Percentiles rank a stretch among this genome's conserved stretches.
phyloP scores from a whole-genome alignment of 2,113 vertebrate species.

The Zosterops hypoxanthus region DNA sequence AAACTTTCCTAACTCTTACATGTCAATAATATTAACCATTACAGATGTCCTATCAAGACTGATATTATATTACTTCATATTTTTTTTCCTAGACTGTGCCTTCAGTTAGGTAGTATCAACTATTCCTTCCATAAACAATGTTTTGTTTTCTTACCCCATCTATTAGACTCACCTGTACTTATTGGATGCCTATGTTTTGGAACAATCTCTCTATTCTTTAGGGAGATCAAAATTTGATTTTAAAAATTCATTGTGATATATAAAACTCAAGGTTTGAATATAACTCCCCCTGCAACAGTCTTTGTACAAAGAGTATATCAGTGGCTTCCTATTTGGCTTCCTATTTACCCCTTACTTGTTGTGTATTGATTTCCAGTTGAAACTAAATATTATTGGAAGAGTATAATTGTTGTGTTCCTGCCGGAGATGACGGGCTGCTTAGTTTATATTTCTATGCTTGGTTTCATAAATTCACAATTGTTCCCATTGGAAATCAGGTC shows the following conservation, averaged over 20 bases:
- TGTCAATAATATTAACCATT: not conserved
- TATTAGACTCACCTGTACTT: not conserved
- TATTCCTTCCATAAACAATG: not conserved
- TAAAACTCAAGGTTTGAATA: not conserved
- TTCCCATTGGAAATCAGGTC: not conserved
- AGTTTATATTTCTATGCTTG: not conserved
- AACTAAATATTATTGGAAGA: not conserved
- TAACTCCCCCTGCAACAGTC: not conserved
- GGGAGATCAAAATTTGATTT: not conserved
- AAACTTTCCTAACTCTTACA: not conserved
- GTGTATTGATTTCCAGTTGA: not conserved
- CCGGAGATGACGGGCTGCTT: not conserved
- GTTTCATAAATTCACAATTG: slow-evolving; percentile 1
- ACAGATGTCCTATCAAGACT: not conserved
- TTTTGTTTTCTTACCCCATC: not conserved
- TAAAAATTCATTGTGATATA: not conserved
- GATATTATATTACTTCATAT: not conserved
- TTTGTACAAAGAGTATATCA: not conserved
- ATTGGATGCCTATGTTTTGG: not conserved
- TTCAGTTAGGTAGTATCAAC: not conserved
- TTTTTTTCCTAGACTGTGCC: not conserved
- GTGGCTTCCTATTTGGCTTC: not conserved
- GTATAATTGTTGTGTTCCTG: not conserved
- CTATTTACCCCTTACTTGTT: not conserved
- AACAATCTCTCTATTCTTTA: not conserved